phyloP scores from a whole-genome alignment of 2,888 invertebrate genomes.

The Synanthedon andrenaeformis region DNA sequence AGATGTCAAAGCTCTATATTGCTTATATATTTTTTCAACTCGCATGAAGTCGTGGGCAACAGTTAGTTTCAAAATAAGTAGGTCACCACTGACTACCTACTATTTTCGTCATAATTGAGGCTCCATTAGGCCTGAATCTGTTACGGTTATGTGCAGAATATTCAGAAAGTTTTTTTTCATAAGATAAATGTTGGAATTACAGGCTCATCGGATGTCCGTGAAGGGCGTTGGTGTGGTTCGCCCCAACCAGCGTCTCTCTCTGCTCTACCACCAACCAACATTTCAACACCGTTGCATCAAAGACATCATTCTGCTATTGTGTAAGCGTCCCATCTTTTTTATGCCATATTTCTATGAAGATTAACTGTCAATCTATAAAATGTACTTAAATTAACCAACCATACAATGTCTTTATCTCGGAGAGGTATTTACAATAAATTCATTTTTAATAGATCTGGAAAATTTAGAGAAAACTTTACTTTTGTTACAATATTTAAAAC shows the following conservation, averaged over 20 bases:
- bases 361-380: neutral
- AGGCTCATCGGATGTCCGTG: constrained; percentile 64
- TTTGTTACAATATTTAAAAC: too few species aligned
- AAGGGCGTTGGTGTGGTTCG: constrained; percentile 70
- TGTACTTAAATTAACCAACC: constrained; percentile 6
- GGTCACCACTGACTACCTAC: neutral
- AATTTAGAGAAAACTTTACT: too few species aligned
- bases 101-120: too few species aligned
- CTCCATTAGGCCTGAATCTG: too few species aligned
- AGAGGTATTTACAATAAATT: too few species aligned
- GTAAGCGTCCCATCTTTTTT: constrained; percentile 31
- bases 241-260: constrained; percentile 34
- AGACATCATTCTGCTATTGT: constrained; percentile 59
- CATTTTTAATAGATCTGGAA: too few species aligned
- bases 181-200: neutral
- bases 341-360: too few species aligned
- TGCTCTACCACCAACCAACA: constrained; percentile 6
- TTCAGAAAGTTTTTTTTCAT: too few species aligned
- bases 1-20: too few species aligned
- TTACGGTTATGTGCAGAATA: too few species aligned
- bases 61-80: neutral
- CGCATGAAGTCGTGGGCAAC: too few species aligned
- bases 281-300: constrained; percentile 46
- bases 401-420: neutral
- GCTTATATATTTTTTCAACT: too few species aligned